These are phyloP conservation scores for Hyles euphorbiae DNA, from an alignment of 1,140 invertebrate genomes.

Conservation along the genomic window DNA sequence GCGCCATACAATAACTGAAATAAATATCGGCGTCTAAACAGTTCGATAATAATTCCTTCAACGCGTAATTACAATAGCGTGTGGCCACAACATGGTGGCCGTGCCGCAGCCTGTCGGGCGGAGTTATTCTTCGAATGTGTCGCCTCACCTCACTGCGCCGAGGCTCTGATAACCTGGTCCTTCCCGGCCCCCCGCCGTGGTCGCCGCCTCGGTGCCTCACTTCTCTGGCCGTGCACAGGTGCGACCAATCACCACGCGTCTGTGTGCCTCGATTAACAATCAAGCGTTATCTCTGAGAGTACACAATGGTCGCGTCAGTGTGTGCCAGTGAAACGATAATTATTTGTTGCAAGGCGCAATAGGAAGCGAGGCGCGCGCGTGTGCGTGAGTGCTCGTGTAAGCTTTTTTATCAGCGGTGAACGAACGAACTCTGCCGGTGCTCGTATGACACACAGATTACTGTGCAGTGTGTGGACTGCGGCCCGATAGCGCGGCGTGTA, in stretches of 20 bases:
- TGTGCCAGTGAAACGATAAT: slow-evolving; percentile 34
- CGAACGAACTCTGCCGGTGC: slow-evolving; percentile 39
- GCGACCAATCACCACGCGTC: slow-evolving; percentile 45
- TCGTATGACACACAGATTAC: slow-evolving; percentile 37
- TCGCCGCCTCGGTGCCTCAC: slow-evolving; percentile 8
- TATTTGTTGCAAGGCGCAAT: slow-evolving; percentile 39
- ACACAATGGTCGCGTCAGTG: slow-evolving; percentile 18
- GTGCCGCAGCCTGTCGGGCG: slow-evolving; percentile 24
- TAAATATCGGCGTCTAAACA: slow-evolving; percentile 19
- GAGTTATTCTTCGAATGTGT: slow-evolving; percentile 30
- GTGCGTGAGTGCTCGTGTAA: slow-evolving; percentile 25
- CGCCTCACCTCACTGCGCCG: too few relatives aligned
- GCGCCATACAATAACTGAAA: slow-evolving; percentile 15
- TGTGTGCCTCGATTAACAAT: slow-evolving; percentile 33
- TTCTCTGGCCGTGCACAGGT: slow-evolving; percentile 39
- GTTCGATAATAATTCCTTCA: slow-evolving; percentile 29
- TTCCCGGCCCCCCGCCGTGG: not conserved
- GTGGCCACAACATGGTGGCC: slow-evolving; percentile 25
- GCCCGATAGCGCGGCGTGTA: slow-evolving; percentile 46
- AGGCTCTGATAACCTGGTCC: too few relatives aligned
- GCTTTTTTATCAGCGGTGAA: slow-evolving; percentile 48
- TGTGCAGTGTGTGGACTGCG: not conserved
- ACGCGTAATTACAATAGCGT: slow-evolving; percentile 26
- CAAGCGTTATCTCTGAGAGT: slow-evolving; percentile 34
- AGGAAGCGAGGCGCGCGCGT: slow-evolving; percentile 36